Evolutionary conservation across 2,888 invertebrate species (phyloP).

Genomic region (Acrobasis repandana): DNA sequence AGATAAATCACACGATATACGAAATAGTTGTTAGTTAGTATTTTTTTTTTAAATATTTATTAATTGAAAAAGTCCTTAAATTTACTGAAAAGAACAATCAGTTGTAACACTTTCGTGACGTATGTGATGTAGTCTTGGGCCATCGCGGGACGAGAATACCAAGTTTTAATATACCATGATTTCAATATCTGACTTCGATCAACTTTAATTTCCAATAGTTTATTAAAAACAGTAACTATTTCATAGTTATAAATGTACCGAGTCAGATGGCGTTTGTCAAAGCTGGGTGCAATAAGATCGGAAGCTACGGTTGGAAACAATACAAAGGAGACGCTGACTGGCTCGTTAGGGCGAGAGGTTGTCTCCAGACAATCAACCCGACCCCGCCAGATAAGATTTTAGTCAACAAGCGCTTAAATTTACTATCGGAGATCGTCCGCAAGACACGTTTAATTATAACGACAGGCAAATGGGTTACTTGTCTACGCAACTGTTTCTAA

Average conservation of each 20-base stretch:
- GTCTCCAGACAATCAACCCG: constrained; percentile 41
- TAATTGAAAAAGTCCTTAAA: too few relatives aligned
- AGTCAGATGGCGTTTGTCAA: constrained; percentile 29
- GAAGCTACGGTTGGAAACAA: constrained; percentile 36
- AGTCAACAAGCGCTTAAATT: constrained; percentile 34
- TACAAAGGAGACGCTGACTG: constrained; percentile 42
- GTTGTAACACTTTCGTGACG: too few relatives aligned
- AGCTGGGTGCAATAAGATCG: constrained; percentile 41
- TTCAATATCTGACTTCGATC: not conserved
- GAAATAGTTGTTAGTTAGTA: too few relatives aligned
- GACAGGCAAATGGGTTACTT: constrained; percentile 25
- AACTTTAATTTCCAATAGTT: not conserved
- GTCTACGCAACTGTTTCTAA: not conserved
- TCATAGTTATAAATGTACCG: constrained; percentile 18
- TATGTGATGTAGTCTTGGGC: too few relatives aligned
- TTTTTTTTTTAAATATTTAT: too few relatives aligned
- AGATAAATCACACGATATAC: too few relatives aligned
- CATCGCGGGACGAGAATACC: too few relatives aligned
- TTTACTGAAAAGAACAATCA: too few relatives aligned
- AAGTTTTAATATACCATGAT: too few relatives aligned
- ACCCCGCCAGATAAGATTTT: constrained; percentile 39
- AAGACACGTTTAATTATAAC: constrained; percentile 28
- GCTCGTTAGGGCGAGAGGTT: constrained; percentile 54
- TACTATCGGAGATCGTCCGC: constrained; percentile 21
- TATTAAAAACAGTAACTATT: not conserved